phyloP scores from a whole-genome alignment of 2,113 vertebrate species.

The Seriola quinqueradiata region DNA sequence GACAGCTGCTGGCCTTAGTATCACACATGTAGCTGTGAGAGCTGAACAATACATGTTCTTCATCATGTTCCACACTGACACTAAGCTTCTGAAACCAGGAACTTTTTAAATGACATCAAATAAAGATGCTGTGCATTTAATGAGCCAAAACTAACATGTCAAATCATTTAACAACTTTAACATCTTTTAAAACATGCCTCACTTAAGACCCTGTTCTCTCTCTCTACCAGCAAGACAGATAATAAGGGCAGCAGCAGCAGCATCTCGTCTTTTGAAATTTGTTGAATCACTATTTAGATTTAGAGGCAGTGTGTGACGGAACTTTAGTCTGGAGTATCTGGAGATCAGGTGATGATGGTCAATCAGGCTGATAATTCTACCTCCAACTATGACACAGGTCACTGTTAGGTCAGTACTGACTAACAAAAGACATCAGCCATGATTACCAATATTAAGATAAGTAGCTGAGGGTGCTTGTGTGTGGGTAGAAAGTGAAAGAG shows the following conservation, averaged over 20 bases:
- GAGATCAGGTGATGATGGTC: not conserved
- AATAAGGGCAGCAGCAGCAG: too few species aligned
- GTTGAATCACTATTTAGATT: not conserved
- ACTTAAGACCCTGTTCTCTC: too few species aligned
- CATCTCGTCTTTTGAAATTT: not conserved
- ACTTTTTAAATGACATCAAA: not conserved
- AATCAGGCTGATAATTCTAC: not conserved
- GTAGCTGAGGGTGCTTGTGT: conserved; percentile 20
- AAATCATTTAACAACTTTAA: too few species aligned
- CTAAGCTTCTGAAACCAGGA: not conserved
- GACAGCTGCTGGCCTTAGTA: conserved; percentile 22
- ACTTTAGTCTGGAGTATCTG: not conserved
- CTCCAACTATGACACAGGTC: not conserved
- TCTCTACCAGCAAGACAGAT: too few species aligned
- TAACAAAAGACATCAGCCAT: conserved; percentile 9
- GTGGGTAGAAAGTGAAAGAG: conserved; percentile 41
- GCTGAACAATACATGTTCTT: conserved; percentile 1
- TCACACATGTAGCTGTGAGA: conserved; percentile 11
- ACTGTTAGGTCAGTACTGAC: not conserved
- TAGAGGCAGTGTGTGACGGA: not conserved
- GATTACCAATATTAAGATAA: conserved; percentile 30
- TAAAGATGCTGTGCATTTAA: not conserved
- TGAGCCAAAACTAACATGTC: not conserved
- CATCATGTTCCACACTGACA: not conserved
- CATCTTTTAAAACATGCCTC: too few species aligned